These are phyloP conservation scores for Platygyra sinensis DNA, from an alignment of 64 coral and sea anemone species.

Conservation along the genomic window DNA sequence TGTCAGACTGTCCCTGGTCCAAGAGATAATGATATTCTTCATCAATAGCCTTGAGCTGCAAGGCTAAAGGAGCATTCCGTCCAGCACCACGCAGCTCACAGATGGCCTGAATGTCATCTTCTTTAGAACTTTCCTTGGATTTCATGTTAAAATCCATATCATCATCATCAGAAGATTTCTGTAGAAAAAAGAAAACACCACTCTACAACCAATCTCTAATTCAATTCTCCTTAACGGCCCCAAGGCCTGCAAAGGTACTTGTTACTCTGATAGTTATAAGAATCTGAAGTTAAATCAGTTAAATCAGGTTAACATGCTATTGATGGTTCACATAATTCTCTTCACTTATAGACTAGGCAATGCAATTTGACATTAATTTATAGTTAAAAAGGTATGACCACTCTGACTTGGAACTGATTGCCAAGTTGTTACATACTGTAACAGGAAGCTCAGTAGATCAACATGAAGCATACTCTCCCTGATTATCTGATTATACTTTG, in stretches of 20 bases:
- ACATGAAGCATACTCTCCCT: no score
- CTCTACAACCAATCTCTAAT: neutral
- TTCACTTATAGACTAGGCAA: no score
- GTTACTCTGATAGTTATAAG: neutral
- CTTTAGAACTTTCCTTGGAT: slow-evolving; percentile 94
- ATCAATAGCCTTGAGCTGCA: slow-evolving; percentile 93
- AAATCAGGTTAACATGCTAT: no score
- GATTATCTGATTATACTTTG: neutral
- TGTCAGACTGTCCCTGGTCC: slow-evolving; percentile 90
- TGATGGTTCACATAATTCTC: no score
- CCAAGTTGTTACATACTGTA: no score
- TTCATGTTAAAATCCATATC: slow-evolving; percentile 95
- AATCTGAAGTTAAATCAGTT: neutral
- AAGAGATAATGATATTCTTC: slow-evolving; percentile 93
- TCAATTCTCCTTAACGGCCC: no score
- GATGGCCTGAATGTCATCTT: slow-evolving; percentile 96
- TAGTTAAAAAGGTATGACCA: no score
- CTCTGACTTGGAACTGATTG: no score
- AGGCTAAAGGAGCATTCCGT: slow-evolving; percentile 72
- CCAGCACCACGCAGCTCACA: slow-evolving; percentile 91
- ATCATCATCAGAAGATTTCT: slow-evolving; percentile 74
- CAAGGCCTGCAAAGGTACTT: neutral
- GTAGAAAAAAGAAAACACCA: neutral
- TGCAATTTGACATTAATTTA: no score
- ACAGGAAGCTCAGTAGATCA: no score